Evolutionary conservation across 2,888 invertebrate genomes (phyloP).

Genomic region (Drosophila mercatorum): DNA sequence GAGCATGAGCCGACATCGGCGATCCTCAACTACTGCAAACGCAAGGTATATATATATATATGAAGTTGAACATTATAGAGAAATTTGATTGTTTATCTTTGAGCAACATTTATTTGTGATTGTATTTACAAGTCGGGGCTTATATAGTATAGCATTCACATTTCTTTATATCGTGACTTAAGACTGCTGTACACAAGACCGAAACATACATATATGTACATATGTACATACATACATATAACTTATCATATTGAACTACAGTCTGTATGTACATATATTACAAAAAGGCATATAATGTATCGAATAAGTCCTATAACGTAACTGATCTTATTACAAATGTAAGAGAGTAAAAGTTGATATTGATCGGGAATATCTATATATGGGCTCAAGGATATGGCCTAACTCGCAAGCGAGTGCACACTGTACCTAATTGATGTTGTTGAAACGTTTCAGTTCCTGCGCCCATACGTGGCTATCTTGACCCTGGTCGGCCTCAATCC

Average conservation of each 20-base stretch:
- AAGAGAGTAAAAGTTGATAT: background rate
- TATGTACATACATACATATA: no score
- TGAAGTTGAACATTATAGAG: slow-evolving; percentile 30
- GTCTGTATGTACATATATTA: no score
- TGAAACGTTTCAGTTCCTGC: slow-evolving; percentile 86
- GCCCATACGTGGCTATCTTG: slow-evolving; percentile 90
- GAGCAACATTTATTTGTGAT: background rate
- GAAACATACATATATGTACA: no score
- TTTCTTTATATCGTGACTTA: background rate
- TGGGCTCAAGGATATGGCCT: background rate
- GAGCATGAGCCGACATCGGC: slow-evolving; percentile 91
- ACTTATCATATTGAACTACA: background rate
- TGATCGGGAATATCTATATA: background rate
- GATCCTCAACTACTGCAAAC: slow-evolving; percentile 92
- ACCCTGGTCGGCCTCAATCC: slow-evolving; percentile 91
- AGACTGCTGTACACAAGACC: no score
- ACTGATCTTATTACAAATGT: background rate
- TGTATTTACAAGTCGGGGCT: background rate
- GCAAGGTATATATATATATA: slow-evolving; percentile 85
- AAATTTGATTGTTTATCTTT: background rate
- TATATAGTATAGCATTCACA: background rate
- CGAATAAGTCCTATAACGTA: no score
- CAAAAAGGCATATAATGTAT: no score
- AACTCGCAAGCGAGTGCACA: background rate
- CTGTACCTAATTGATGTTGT: background rate